Conservation (phyloP, 2,888 invertebrate species). For the Erebia ligea region DNA sequence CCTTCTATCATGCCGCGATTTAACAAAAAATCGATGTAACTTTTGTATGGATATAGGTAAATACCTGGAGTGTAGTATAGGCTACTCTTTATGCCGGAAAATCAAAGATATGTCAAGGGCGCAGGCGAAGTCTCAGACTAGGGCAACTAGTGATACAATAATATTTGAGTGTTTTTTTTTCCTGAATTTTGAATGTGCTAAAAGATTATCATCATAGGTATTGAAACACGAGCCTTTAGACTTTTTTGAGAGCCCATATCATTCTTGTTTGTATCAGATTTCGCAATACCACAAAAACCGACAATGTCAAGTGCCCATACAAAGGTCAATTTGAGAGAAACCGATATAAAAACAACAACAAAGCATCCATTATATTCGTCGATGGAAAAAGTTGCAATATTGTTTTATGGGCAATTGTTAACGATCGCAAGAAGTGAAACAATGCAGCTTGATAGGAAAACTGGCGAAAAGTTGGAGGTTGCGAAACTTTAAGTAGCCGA, state of each 20-base stretch:
- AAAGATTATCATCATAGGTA: background rate
- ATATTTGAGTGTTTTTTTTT: background rate
- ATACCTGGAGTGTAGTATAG: too few relatives aligned
- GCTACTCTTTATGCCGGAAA: too few relatives aligned
- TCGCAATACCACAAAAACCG: slow-evolving; percentile 13
- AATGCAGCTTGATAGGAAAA: slow-evolving; percentile 29
- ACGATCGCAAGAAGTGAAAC: slow-evolving; percentile 17
- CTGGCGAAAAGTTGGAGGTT: slow-evolving; percentile 22
- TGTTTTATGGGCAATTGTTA: slow-evolving; percentile 30
- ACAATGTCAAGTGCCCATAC: slow-evolving; percentile 31
- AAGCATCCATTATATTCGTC: slow-evolving; percentile 31
- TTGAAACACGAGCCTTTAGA: slow-evolving; percentile 6
- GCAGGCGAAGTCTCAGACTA: too few relatives aligned
- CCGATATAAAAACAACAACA: slow-evolving; percentile 31
- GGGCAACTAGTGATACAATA: too few relatives aligned
- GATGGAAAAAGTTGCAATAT: slow-evolving; percentile 26
- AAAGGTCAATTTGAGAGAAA: slow-evolving; percentile 32
- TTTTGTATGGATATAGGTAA: too few relatives aligned
- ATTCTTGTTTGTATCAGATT: slow-evolving; percentile 10
- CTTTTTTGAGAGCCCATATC: background rate
- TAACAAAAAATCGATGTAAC: too few relatives aligned
- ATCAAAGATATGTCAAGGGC: too few relatives aligned
- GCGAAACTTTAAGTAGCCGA: background rate
- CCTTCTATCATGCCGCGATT: too few relatives aligned
- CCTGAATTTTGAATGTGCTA: too few relatives aligned